Base-by-base conservation (phyloP, 2,113 vertebrate genomes). In the Syngnathoides biaculeatus region DNA sequence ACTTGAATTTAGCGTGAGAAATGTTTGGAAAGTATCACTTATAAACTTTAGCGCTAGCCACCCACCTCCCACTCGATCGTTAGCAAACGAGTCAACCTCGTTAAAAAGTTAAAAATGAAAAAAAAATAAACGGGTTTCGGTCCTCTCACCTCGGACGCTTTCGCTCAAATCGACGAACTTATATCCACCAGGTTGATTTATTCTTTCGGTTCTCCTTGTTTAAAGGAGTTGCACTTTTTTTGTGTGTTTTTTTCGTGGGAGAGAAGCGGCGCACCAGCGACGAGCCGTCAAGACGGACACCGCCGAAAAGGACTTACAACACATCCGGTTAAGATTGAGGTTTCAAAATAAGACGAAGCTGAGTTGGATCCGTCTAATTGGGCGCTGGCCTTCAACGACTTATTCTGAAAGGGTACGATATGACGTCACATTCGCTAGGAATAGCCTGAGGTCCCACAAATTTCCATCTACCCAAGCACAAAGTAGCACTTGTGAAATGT, bases 381-480 rank as follows among this genome's bases (percentile, higher is more conserved):
- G 12, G 22, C 52, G 5, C 3, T 26, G 11, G 22, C 26, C 13
- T 4, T 0, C 24, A 8, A 57, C 11, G 17, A 8, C 13, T 71
- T 81, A 83, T 74, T 78, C 61, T 79, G 67, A 70, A 60, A 79
- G 13, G 17, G 12, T 17, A 12, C 6, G 5, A 15, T 11, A 3
- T 85, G 82, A 79, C 86, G 77, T 89, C 82, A 87, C 56, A 72
- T 75, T 74, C 80, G 64, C 26, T 20, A 0, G 50, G 2, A 47
- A 0, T 8, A n/a, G 19, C 17, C 40, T 24, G 22, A 22, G 43
- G 27, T 59, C 15, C 26, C 35, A 8, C 5, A 35, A 47, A 24
- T 61, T 66, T 52, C 58, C 38, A 65, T 22, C n/a, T 2, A 22
- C 4, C 14, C 13, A 43, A 14, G 12, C 42, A 10, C 17, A 47